phyloP scores from a whole-genome alignment of 2,113 vertebrate genomes.

The Isichthys henryi region DNA sequence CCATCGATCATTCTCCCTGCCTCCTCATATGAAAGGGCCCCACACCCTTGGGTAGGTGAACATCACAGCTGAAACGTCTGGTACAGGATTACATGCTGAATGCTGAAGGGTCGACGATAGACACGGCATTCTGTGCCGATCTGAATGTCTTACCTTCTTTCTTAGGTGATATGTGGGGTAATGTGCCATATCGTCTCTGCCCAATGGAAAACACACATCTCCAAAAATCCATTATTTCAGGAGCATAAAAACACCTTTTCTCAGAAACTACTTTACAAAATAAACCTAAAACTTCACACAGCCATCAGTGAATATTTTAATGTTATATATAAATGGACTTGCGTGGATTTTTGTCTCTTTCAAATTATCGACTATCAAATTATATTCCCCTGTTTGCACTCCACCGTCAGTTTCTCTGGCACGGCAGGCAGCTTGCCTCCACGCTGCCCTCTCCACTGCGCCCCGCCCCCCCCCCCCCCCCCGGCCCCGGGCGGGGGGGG shows the following conservation, averaged over 20 bases:
- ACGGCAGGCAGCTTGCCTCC: neutral
- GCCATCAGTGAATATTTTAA: neutral
- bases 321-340: neutral
- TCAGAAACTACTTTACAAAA: neutral
- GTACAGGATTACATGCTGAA: neutral
- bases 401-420: neutral
- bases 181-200: neutral
- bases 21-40: neutral
- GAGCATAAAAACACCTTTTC: neutral
- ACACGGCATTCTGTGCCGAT: neutral
- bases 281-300: neutral
- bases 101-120: neutral
- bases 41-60: neutral
- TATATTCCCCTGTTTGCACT: neutral
- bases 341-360: neutral
- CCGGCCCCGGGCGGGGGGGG: no score
- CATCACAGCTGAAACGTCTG: neutral
- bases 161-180: neutral
- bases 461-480: neutral
- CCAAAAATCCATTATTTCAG: neutral
- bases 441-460: neutral
- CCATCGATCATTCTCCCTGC: neutral
- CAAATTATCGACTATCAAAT: neutral
- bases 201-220: neutral
- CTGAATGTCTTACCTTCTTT: neutral